Percentiles rank a stretch among this genome's conserved stretches.
Evolutionary conservation across 2,113 vertebrate genomes (phyloP).

Genomic region (Poecile atricapillus): DNA sequence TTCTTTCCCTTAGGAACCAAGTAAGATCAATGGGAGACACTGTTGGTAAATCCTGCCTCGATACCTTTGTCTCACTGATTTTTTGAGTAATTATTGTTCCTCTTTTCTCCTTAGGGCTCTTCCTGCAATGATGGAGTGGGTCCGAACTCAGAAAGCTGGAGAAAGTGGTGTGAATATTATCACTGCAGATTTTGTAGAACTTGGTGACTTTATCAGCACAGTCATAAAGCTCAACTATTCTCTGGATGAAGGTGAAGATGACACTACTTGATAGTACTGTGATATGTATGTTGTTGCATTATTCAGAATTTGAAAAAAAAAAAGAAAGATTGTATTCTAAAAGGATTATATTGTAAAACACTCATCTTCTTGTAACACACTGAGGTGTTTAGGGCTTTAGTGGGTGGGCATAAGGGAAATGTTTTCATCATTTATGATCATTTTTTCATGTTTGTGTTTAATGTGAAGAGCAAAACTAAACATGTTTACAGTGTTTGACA

Average conservation of each 20-base stretch:
- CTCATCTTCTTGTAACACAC: conserved; percentile 74
- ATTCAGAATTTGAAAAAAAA: conserved; percentile 26
- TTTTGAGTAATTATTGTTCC: conserved; percentile 25
- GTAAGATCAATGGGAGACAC: not conserved
- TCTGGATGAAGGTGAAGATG: conserved; percentile 87
- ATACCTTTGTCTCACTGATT: not conserved
- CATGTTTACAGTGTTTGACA: conserved; percentile 56
- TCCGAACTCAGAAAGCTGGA: conserved; percentile 89
- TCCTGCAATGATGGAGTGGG: conserved; percentile 97
- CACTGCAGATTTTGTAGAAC: conserved; percentile 97
- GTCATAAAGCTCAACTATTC: conserved; percentile 97
- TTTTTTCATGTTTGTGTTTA: conserved; percentile 62
- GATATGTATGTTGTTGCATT: not conserved
- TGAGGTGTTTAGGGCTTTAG: conserved; percentile 79
- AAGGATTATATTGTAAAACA: conserved; percentile 71
- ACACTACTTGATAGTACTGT: conserved; percentile 83
- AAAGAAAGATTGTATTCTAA: conserved; percentile 65
- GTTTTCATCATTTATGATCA: conserved; percentile 52
- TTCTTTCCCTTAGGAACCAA: not conserved
- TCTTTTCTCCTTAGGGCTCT: conserved; percentile 82
- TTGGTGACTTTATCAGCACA: conserved; percentile 95
- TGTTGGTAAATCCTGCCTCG: not conserved
- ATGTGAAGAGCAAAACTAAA: conserved; percentile 58
- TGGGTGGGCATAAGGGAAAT: conserved; percentile 54
- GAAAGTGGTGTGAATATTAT: conserved; percentile 96